Evolutionary conservation across 2,888 invertebrate genomes (phyloP).

Genomic region (Drosophila phalerata): DNA sequence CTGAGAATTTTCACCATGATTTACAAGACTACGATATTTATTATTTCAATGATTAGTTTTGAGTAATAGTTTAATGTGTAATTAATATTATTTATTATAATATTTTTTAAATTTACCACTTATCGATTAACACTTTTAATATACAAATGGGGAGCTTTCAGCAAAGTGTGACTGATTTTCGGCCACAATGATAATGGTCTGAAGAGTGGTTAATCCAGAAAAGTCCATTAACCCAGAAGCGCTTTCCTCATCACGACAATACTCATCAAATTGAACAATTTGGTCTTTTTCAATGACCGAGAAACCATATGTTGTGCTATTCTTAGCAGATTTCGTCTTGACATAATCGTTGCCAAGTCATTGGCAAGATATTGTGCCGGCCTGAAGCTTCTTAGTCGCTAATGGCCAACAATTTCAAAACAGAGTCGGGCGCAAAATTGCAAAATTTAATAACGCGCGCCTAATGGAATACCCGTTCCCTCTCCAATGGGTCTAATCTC

Average conservation of each 20-base stretch:
- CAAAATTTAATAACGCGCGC: slow-evolving; percentile 68
- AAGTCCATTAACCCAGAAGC: slow-evolving; percentile 16
- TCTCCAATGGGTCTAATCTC: slow-evolving; percentile 19
- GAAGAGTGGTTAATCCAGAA: neutral
- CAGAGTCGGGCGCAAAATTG: slow-evolving; percentile 55
- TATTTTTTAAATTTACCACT: too few relatives aligned
- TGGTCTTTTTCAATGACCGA: neutral
- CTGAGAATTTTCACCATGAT: too few relatives aligned
- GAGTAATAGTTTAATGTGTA: too few relatives aligned
- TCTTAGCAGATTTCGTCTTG: slow-evolving; percentile 39
- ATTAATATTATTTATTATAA: too few relatives aligned
- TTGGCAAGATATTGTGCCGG: slow-evolving; percentile 24
- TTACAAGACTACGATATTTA: too few relatives aligned
- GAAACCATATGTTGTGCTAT: slow-evolving; percentile 18
- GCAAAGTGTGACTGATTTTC: too few relatives aligned
- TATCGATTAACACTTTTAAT: neutral
- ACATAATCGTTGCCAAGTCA: slow-evolving; percentile 49
- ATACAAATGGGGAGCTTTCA: neutral
- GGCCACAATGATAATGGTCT: too few relatives aligned
- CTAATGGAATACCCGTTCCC: slow-evolving; percentile 58
- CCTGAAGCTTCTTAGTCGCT: slow-evolving; percentile 52
- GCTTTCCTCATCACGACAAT: slow-evolving; percentile 1
- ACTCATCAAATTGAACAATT: slow-evolving; percentile 1
- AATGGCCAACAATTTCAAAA: slow-evolving; percentile 61
- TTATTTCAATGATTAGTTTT: too few relatives aligned